Evolutionary conservation across 2,113 vertebrate genomes (phyloP).

Genomic region (Notarius lentiginosus): DNA sequence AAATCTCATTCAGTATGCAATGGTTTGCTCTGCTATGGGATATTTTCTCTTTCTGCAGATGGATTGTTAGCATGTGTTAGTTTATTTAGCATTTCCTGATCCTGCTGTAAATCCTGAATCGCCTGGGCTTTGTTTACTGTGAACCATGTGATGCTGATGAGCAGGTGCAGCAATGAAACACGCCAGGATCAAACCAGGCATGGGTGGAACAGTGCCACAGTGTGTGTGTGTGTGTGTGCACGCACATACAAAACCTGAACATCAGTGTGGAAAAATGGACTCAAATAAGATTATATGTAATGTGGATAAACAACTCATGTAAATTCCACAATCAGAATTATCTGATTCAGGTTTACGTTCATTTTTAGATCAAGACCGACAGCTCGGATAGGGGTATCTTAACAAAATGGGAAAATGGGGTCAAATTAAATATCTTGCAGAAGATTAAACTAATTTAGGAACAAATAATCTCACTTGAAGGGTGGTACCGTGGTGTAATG

Average conservation of each 20-base stretch:
- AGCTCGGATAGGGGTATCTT: background rate
- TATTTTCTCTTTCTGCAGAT: background rate
- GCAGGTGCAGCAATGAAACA: background rate
- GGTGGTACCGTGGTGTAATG: no score
- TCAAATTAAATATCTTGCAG: background rate
- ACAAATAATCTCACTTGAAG: background rate
- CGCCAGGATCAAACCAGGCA: constrained; percentile 18
- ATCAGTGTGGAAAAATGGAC: background rate
- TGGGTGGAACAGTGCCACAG: constrained; percentile 15
- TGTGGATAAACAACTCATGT: no score
- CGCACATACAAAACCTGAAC: no score
- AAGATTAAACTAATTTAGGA: background rate
- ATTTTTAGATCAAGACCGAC: background rate
- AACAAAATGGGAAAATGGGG: background rate
- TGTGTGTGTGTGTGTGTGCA: background rate
- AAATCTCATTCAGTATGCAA: background rate
- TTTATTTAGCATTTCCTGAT: constrained; percentile 12
- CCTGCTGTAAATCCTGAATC: constrained; percentile 15
- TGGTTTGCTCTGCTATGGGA: background rate
- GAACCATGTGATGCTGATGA: constrained; percentile 1
- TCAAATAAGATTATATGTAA: background rate
- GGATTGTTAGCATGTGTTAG: background rate
- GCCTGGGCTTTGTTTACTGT: constrained; percentile 14
- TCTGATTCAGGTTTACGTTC: background rate
- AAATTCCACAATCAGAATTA: background rate